Evolutionary conservation across 2,888 invertebrate species (phyloP).

Genomic region (Yponomeuta evonymella): DNA sequence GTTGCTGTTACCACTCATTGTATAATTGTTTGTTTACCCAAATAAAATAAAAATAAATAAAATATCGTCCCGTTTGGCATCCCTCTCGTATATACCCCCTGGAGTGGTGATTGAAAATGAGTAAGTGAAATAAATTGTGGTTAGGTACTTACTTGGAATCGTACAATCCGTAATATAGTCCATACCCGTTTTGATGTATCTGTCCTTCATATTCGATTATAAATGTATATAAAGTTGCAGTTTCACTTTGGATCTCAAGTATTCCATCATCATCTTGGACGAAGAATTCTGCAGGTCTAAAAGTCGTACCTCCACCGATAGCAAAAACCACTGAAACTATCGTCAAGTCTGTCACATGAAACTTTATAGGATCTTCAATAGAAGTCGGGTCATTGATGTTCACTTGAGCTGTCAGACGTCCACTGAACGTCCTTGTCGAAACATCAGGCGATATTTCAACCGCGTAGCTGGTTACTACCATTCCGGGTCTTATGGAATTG

Average conservation of each 20-base stretch:
- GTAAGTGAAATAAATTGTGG: not conserved
- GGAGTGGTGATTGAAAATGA: too few species aligned
- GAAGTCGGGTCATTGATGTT: constrained; percentile 30
- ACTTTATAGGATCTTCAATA: constrained; percentile 35
- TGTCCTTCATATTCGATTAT: constrained; percentile 40
- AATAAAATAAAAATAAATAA: too few species aligned
- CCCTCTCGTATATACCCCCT: too few species aligned
- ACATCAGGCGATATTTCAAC: constrained; percentile 37
- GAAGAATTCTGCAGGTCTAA: constrained; percentile 25
- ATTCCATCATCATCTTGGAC: constrained; percentile 32
- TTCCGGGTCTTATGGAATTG: constrained; percentile 36
- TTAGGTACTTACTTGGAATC: constrained; percentile 35
- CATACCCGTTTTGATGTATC: constrained; percentile 30
- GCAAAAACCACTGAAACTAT: constrained; percentile 35
- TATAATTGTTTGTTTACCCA: too few species aligned
- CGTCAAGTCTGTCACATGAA: constrained; percentile 35
- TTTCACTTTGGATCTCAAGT: constrained; percentile 37
- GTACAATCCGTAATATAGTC: constrained; percentile 37
- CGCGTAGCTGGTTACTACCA: constrained; percentile 34
- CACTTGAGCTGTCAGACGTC: constrained; percentile 34
- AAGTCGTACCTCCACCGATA: constrained; percentile 29
- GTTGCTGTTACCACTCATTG: too few species aligned
- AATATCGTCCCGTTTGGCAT: too few species aligned
- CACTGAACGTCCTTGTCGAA: constrained; percentile 34
- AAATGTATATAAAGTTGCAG: constrained; percentile 34